phyloP scores from a whole-genome alignment of 2,888 invertebrate species.

The Zygogramma bicolorata region DNA sequence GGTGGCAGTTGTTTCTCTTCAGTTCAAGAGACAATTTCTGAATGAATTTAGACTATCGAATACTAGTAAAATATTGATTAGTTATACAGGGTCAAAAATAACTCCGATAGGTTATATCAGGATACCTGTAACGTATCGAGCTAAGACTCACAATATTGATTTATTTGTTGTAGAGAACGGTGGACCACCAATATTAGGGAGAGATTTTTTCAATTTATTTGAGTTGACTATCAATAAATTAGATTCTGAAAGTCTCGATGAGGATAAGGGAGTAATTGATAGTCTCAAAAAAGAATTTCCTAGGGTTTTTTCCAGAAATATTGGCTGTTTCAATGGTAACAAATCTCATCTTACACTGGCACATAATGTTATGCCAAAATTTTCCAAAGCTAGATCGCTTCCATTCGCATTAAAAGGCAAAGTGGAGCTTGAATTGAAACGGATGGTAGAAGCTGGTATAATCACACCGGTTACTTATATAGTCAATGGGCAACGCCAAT shows the following conservation, averaged over 20 bases:
- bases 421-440: constrained; percentile 20
- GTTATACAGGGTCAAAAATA: too few relatives aligned
- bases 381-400: constrained; percentile 5
- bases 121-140: not conserved
- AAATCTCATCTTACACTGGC: not conserved
- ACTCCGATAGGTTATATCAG: too few relatives aligned
- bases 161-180: not conserved
- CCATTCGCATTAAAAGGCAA: constrained; percentile 22
- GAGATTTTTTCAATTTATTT: not conserved
- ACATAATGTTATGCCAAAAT: not conserved
- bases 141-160: not conserved
- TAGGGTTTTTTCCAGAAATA: not conserved
- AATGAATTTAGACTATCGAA: too few relatives aligned
- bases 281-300: not conserved
- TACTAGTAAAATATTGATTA: too few relatives aligned
- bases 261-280: not conserved
- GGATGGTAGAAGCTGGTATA: not conserved
- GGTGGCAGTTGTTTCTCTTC: too few relatives aligned
- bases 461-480: constrained; percentile 10
- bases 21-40: too few relatives aligned
- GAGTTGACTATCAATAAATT: not conserved
- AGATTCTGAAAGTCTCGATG: not conserved
- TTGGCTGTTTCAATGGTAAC: not conserved
- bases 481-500: constrained; percentile 24
- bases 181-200: not conserved